Base-by-base conservation (phyloP, 2,113 vertebrate species). In the Psettodes erumei region DNA sequence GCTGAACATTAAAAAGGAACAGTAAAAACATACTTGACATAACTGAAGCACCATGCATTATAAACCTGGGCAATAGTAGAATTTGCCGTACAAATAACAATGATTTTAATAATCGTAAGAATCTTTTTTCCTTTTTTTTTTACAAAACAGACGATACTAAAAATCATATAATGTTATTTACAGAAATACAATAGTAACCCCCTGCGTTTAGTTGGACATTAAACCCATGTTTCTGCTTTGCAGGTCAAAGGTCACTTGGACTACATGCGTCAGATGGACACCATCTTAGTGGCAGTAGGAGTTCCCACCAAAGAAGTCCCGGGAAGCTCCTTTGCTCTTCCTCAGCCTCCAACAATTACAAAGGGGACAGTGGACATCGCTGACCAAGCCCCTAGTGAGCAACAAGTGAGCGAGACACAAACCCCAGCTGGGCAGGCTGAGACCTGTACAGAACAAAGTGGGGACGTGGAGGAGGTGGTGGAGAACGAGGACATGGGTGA, bases 201-300 rank as follows among this genome's bases (percentile, higher is more conserved):
- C n/a, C n/a, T n/a, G n/a, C n/a, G n/a, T 79, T 45, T 18, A 23
- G 12, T 42, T 7, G 33, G 8, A 38, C 28, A 42, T 48, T 64
- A 28, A 53, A 27, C 18, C 8, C 8, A 33, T 77, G 9, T 77
- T 64, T 59, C 5, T 81, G 40, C 56, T 71, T 77, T 45, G 38
- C 91, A 99, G 98, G 97, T 99, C 0, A 98, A 94, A 0, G 97
- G 98, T 58, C 97, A 99, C 89, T 85, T 99, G 91, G 98, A 99
- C 91, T 99, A 99, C 42, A 97, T 98, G 96, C 97, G 93, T 90
- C 95, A 98, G 85, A 99, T 99, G 98, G 95, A 97, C 62, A 91
- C 89, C 0, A 97, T 99, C 89, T 93, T 99, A 16, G 96, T 95
- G 81, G 94, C 96, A 0, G 95, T 98, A 47, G 96, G 97, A 42